Conservation (phyloP, 2,888 invertebrate genomes). For the Nematopogon swammerdamellus region DNA sequence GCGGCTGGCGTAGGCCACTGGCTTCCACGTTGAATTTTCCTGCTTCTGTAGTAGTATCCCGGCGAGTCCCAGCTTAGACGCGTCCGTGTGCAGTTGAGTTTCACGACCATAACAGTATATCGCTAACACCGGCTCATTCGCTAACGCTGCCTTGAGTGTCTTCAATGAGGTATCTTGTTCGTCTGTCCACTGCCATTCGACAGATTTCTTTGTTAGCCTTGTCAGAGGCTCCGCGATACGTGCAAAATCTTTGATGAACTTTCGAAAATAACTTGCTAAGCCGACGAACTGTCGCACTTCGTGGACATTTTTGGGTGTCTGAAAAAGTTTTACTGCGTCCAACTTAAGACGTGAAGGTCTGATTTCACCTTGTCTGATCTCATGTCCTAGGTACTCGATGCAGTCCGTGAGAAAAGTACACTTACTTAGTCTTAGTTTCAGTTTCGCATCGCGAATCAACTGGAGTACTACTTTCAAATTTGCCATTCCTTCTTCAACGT, state of each 20-base stretch:
- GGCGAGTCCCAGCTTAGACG: conserved; percentile 5
- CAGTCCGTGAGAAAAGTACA: conserved; percentile 5
- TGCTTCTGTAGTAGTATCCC: conserved; percentile 8
- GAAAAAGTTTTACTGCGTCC: conserved; percentile 5
- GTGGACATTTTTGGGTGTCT: conserved; percentile 9
- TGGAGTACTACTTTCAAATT: conserved; percentile 5
- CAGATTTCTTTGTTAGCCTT: conserved; percentile 6
- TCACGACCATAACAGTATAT: conserved; percentile 2
- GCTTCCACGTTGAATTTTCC: conserved; percentile 9
- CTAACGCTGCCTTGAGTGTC: background rate
- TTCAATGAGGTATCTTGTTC: conserved; percentile 4
- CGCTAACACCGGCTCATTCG: conserved; percentile 1
- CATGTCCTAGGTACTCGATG: conserved; percentile 7
- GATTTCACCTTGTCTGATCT: conserved; percentile 3
- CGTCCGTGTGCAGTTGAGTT: conserved; percentile 9
- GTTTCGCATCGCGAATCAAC: conserved; percentile 1
- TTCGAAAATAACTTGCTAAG: conserved; percentile 10
- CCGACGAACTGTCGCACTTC: conserved; percentile 11
- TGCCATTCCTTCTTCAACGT: conserved; percentile 2
- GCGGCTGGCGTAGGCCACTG: conserved; percentile 12
- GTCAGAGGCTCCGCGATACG: conserved; percentile 9
- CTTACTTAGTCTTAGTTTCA: conserved; percentile 5
- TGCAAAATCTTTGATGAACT: conserved; percentile 10
- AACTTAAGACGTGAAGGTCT: conserved; percentile 4
- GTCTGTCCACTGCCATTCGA: conserved; percentile 4